A percentile compares a stretch with the other conserved stretches of the same genome.
phyloP scores from a whole-genome alignment of 2,113 vertebrate species.

The Thryonomys swinderianus region DNA sequence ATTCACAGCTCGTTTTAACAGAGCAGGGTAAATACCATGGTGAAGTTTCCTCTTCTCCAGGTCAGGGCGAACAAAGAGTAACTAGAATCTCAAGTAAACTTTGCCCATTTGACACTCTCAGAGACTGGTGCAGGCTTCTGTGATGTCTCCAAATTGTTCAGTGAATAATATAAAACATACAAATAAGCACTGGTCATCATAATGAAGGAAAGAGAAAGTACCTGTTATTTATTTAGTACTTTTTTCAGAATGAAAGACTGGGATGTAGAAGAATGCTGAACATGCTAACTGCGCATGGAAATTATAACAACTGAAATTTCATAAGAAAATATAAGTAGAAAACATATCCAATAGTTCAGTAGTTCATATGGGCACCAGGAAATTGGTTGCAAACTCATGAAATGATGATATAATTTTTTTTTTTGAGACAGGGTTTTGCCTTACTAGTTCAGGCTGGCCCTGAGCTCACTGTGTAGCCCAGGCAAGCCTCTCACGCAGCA shows the following conservation, averaged over 20 bases:
- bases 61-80: neutral
- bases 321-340: neutral
- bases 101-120: neutral
- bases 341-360: neutral
- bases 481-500: too few relatives aligned
- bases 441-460: too few relatives aligned
- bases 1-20: neutral
- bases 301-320: slow-evolving; percentile 15
- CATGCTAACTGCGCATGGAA: neutral
- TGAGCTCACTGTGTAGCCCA: too few relatives aligned
- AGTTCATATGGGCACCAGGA: neutral
- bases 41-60: neutral
- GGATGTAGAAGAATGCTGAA: neutral
- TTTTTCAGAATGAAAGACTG: slow-evolving; percentile 26
- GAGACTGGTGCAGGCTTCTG: neutral
- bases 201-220: neutral
- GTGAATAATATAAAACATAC: neutral
- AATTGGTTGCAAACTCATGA: neutral
- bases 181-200: neutral
- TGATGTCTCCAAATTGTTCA: neutral
- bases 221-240: neutral
- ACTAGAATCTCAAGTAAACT: neutral
- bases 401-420: neutral
- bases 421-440: too few relatives aligned
- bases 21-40: neutral